Conservation (phyloP, 2,797 vertebrate species). For the Cynodonichthys magdalenae region DNA sequence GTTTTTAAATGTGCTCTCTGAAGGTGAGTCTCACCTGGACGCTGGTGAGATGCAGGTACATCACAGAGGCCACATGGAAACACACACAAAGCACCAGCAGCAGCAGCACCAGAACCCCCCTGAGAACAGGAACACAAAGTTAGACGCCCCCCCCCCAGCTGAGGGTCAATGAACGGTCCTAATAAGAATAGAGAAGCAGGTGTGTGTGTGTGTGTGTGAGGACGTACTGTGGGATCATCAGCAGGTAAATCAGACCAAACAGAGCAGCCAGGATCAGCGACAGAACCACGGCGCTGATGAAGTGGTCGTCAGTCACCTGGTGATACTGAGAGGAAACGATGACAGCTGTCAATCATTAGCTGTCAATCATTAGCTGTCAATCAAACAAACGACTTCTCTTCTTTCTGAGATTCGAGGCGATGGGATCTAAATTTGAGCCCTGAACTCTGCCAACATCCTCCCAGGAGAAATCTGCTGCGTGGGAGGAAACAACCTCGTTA, state of each 20-base stretch:
- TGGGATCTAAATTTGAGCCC: conserved; percentile 13
- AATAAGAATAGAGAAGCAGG: no score
- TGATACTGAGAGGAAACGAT: conserved; percentile 85
- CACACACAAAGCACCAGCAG: conserved; percentile 95
- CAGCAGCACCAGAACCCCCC: conserved; percentile 90
- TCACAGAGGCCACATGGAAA: conserved; percentile 94
- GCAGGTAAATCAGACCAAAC: conserved; percentile 95
- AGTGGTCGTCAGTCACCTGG: conserved; percentile 93
- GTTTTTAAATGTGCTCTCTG: neutral
- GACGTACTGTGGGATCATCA: conserved; percentile 97
- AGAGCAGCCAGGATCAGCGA: conserved; percentile 92
- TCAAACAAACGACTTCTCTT: neutral
- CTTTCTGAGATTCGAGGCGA: neutral
- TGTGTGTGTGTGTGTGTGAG: conserved; percentile 34
- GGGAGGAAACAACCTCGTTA: conserved; percentile 23
- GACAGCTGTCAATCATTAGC: no score
- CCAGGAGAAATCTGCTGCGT: conserved; percentile 15
- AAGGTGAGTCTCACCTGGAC: conserved; percentile 84
- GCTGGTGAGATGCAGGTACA: conserved; percentile 92
- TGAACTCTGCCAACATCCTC: conserved; percentile 4
- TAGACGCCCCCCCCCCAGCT: no score
- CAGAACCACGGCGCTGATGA: conserved; percentile 93
- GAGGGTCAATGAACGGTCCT: no score
- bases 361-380: no score
- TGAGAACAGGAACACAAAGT: conserved; percentile 55